phyloP scores from a whole-genome alignment of 2,888 invertebrate genomes.

The Phania funesta region DNA sequence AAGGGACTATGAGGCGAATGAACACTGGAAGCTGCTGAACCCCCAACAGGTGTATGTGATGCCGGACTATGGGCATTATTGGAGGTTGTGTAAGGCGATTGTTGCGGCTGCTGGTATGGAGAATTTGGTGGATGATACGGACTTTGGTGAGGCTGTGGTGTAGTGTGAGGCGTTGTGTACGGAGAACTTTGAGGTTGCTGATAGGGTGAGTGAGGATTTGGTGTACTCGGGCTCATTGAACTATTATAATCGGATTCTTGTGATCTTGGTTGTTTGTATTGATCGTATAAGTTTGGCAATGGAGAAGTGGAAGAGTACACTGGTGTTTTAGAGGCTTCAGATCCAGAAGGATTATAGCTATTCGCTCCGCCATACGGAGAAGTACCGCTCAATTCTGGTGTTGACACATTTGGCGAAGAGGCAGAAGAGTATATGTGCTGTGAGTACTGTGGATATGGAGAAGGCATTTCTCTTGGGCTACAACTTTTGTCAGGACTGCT shows the following conservation, averaged over 20 bases:
- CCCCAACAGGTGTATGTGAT: constrained; percentile 52
- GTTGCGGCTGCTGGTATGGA: constrained; percentile 71
- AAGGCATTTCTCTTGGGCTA: constrained; percentile 87
- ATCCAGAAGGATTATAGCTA: constrained; percentile 78
- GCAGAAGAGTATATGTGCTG: constrained; percentile 84
- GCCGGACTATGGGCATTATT: constrained; percentile 71
- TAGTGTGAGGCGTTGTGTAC: constrained; percentile 76
- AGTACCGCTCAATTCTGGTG: constrained; percentile 79
- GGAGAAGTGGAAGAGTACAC: constrained; percentile 79
- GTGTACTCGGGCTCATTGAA: constrained; percentile 82
- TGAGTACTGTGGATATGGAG: constrained; percentile 83
- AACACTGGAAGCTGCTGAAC: constrained; percentile 62
- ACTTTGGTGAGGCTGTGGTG: constrained; percentile 79
- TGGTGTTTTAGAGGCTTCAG: constrained; percentile 78
- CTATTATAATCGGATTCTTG: constrained; percentile 83
- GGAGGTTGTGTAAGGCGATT: constrained; percentile 71
- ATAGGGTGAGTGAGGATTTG: constrained; percentile 82
- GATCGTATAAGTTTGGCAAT: constrained; percentile 82
- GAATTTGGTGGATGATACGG: constrained; percentile 77
- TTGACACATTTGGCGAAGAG: constrained; percentile 81
- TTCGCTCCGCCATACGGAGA: constrained; percentile 78
- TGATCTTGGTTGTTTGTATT: constrained; percentile 81
- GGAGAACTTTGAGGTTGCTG: constrained; percentile 81
- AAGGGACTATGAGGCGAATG: constrained; percentile 73
- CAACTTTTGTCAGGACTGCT: constrained; percentile 92